A percentile compares a stretch with the other conserved stretches of the same genome.
Evolutionary conservation across 2,113 vertebrate species (phyloP).

Genomic region (Oncorhynchus nerka): DNA sequence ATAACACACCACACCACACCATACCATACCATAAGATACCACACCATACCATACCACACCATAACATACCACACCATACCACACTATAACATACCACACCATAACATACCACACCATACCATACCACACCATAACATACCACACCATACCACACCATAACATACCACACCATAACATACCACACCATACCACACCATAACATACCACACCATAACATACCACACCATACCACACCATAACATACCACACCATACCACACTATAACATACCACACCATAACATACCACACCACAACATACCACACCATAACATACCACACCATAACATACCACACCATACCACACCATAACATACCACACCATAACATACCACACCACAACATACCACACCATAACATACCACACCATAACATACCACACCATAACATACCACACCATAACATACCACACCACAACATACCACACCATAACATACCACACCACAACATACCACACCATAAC

Average conservation of each 20-base stretch:
- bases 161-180: no score
- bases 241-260: conserved; percentile 67
- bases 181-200: neutral
- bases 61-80: no score
- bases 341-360: no score
- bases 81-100: no score
- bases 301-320: neutral
- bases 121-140: no score
- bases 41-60: neutral
- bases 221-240: neutral
- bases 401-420: no score
- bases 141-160: no score
- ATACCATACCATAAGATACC: neutral
- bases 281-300: neutral
- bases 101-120: neutral
- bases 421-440: neutral
- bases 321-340: no score
- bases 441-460: conserved; percentile 57
- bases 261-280: conserved; percentile 53
- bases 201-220: neutral
- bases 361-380: no score
- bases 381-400: no score
- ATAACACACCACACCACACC: no score
- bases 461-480: conserved; percentile 53
- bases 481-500: neutral